These are phyloP conservation scores for Paradoxurus hermaphroditus DNA, from an alignment of 2,113 vertebrate species.

Conservation along the genomic window DNA sequence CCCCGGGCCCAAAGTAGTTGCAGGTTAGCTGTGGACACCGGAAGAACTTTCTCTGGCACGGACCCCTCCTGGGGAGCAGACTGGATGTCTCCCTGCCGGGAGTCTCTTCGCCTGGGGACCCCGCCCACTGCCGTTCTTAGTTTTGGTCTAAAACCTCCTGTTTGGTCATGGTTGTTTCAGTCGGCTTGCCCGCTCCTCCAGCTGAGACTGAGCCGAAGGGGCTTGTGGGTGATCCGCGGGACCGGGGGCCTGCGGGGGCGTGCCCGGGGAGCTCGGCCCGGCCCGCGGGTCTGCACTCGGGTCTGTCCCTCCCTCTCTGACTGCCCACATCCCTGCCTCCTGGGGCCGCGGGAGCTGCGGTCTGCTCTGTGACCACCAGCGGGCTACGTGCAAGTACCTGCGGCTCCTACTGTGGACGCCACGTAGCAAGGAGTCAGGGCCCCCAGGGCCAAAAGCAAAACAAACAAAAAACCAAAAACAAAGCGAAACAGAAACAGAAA, in stretches of 20 bases:
- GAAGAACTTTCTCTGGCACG: rapidly evolving
- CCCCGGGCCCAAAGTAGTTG: rapidly evolving
- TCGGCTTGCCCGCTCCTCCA: rapidly evolving
- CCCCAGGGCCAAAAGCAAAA: not conserved
- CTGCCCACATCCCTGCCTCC: rapidly evolving
- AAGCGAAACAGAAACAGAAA: not conserved
- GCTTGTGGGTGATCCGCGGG: no score
- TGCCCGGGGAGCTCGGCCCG: not conserved
- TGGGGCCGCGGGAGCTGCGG: rapidly evolving
- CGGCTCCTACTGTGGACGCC: rapidly evolving
- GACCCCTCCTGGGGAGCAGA: not conserved
- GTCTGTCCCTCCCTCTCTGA: no score
- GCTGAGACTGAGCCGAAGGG: rapidly evolving
- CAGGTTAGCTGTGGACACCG: rapidly evolving
- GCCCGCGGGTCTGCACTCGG: not conserved
- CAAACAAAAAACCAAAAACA: no score
- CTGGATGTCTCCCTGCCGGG: rapidly evolving
- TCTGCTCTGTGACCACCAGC: rapidly evolving
- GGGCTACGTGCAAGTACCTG: rapidly evolving
- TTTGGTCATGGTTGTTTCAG: no score
- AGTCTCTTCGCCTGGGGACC: not conserved
- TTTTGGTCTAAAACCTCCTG: not conserved
- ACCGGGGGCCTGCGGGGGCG: rapidly evolving
- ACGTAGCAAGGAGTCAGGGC: rapidly evolving
- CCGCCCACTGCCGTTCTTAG: rapidly evolving